These are phyloP conservation scores for Sitophilus oryzae DNA, from an alignment of 1,140 invertebrate species.

Conservation along the genomic window DNA sequence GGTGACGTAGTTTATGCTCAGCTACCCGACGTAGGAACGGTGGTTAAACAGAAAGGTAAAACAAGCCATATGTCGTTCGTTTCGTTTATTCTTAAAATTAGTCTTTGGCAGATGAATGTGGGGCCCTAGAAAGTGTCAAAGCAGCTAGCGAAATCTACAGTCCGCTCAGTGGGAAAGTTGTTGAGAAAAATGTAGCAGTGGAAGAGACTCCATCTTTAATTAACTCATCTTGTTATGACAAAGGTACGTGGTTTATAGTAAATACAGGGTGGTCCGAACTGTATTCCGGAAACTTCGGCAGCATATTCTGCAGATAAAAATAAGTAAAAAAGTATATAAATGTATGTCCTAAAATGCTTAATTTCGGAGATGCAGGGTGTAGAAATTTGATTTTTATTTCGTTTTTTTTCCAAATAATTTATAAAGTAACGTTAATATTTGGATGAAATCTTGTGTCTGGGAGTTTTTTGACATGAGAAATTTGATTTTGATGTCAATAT, in stretches of 20 bases:
- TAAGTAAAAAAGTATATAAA: too few relatives aligned
- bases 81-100: slow-evolving; percentile 24
- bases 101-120: slow-evolving; percentile 70
- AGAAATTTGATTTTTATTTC: too few relatives aligned
- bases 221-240: slow-evolving; percentile 88
- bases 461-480: too few relatives aligned
- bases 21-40: slow-evolving; percentile 71
- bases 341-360: too few relatives aligned
- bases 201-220: slow-evolving; percentile 82
- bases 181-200: slow-evolving; percentile 76
- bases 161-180: slow-evolving; percentile 82
- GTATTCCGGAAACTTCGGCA: too few relatives aligned
- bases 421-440: too few relatives aligned
- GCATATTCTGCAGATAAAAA: too few relatives aligned
- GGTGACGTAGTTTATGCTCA: slow-evolving; percentile 94
- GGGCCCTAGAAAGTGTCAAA: slow-evolving; percentile 95
- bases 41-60: slow-evolving; percentile 43
- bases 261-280: slow-evolving; percentile 79
- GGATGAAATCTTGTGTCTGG: too few relatives aligned
- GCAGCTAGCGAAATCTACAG: slow-evolving; percentile 93
- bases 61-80: slow-evolving; percentile 5
- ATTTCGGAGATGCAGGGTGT: too few relatives aligned
- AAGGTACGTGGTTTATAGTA: slow-evolving; percentile 55
- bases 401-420: too few relatives aligned
- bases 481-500: too few relatives aligned